A percentile compares a stretch with the other conserved stretches of the same genome.
Conservation (phyloP, 2,113 vertebrate genomes). For the Platysternon megacephalum region DNA sequence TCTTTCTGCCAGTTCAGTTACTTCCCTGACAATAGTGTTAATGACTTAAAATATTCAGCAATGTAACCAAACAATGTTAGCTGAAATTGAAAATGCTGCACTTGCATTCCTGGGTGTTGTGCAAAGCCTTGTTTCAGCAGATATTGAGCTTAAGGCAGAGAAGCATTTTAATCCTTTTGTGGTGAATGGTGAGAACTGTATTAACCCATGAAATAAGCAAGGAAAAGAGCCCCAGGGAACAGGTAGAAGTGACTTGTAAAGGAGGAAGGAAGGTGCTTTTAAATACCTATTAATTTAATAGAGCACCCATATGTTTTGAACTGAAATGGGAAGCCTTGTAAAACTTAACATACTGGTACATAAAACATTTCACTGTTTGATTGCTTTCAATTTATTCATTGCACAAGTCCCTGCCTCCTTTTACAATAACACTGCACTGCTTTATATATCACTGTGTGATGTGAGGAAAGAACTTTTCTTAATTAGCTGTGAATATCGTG, state of each 20-base stretch:
- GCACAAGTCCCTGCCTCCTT: background rate
- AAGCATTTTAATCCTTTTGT: conserved; percentile 48
- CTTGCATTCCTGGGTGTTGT: conserved; percentile 48
- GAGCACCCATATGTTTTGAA: background rate
- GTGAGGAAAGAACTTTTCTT: background rate
- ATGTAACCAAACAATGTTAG: conserved; percentile 59
- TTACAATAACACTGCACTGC: background rate
- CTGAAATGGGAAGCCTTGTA: background rate
- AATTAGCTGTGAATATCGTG: background rate
- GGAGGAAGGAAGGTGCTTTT: background rate
- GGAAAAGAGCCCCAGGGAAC: background rate
- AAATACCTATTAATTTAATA: conserved; percentile 4
- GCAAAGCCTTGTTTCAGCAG: conserved; percentile 57
- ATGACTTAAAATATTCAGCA: conserved; percentile 75
- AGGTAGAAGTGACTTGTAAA: background rate
- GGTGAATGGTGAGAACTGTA: conserved; percentile 27
- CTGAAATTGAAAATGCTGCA: conserved; percentile 38
- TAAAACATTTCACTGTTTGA: background rate
- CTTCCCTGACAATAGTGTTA: conserved; percentile 59
- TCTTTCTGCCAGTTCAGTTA: conserved; percentile 60
- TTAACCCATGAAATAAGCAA: conserved; percentile 40
- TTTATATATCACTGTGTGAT: background rate
- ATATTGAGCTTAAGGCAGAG: conserved; percentile 44
- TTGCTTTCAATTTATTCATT: background rate
- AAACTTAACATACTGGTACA: background rate